Evolutionary conservation across 53 echinoderm and acorn worm species (phyloP).

Genomic region (Patiria pectinifera): DNA sequence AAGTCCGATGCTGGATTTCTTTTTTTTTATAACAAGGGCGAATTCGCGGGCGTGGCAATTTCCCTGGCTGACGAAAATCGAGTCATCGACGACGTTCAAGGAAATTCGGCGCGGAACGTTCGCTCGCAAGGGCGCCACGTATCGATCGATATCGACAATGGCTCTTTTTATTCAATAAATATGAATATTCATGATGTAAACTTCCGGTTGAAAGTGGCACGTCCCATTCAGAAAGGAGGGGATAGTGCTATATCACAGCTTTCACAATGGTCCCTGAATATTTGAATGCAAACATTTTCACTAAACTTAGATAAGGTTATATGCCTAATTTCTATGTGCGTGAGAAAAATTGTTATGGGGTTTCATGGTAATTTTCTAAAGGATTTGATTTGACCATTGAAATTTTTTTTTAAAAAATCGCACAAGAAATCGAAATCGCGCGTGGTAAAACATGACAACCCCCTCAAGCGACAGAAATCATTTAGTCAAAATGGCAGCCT

Average conservation of each 20-base stretch:
- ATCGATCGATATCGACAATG: neutral
- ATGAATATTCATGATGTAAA: neutral
- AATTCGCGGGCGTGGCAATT: constrained; percentile 48
- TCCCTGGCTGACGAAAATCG: neutral
- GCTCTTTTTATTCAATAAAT: neutral
- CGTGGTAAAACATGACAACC: neutral
- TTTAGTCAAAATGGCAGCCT: constrained; percentile 46
- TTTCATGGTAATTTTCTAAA: too few species aligned
- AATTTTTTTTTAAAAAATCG: neutral
- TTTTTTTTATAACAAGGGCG: neutral
- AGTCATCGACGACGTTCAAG: neutral
- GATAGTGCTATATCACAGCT: neutral
- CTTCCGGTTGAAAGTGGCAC: neutral
- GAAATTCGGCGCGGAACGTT: neutral
- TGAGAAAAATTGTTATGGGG: too few species aligned
- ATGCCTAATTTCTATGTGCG: too few species aligned
- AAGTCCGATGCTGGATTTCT: neutral
- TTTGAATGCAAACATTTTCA: neutral
- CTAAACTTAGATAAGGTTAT: too few species aligned
- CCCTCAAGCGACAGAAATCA: constrained; percentile 38
- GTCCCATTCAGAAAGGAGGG: neutral
- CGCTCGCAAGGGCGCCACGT: neutral
- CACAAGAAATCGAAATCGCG: neutral
- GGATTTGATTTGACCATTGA: too few species aligned
- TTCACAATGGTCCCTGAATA: neutral